Evolutionary conservation across 2,797 vertebrate species (phyloP).

Genomic region (Lycodopsis pacificus): DNA sequence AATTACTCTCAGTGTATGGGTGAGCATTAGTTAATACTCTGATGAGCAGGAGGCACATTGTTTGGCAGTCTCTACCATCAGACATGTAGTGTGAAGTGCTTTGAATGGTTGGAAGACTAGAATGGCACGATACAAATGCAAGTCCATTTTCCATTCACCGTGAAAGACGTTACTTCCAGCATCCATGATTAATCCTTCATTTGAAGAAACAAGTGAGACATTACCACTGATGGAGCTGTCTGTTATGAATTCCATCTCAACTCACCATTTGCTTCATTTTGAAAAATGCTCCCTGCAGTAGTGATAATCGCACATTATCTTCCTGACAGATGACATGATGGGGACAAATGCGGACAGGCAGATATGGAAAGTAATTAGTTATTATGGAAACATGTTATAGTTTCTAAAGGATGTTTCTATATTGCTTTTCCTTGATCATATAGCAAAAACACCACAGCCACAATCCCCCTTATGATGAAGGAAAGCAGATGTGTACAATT

Average conservation of each 20-base stretch:
- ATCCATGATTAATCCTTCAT: slow-evolving; percentile 11
- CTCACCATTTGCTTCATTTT: slow-evolving; percentile 38
- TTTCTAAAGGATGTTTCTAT: slow-evolving; percentile 9
- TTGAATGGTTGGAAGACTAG: not conserved
- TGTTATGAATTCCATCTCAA: slow-evolving; percentile 32
- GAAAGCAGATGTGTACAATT: not conserved
- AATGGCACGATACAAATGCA: not conserved
- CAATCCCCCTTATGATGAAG: not conserved
- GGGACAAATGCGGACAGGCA: slow-evolving; percentile 35
- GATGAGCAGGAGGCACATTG: not conserved
- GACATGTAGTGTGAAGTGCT: not conserved
- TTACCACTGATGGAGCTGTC: slow-evolving; percentile 36
- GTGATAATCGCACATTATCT: slow-evolving; percentile 53
- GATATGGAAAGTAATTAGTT: slow-evolving; percentile 38
- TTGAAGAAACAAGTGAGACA: slow-evolving; percentile 33
- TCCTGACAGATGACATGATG: slow-evolving; percentile 41
- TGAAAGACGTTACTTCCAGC: not conserved
- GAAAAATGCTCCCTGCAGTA: slow-evolving; percentile 30
- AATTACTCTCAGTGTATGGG: not conserved
- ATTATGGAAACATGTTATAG: slow-evolving; percentile 7
- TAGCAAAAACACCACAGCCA: not conserved
- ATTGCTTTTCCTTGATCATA: not conserved
- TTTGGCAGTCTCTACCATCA: not conserved
- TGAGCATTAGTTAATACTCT: not conserved
- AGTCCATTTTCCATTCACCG: not conserved